A percentile compares a stretch with the other conserved stretches of the same genome.
Evolutionary conservation across 2,888 invertebrate genomes (phyloP).

Genomic region (Lutraria lutraria): DNA sequence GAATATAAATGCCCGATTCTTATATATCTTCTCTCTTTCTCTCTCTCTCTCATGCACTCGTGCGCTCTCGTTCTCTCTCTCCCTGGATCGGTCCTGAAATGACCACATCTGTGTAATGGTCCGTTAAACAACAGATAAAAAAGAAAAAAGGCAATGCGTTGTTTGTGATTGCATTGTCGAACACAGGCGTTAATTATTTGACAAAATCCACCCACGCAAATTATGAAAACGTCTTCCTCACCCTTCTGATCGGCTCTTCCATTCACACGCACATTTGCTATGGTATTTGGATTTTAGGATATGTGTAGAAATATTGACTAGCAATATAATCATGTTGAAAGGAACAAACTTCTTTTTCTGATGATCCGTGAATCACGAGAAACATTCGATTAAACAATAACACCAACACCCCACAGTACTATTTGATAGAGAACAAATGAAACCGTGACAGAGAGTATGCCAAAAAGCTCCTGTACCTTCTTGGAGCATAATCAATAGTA

Average conservation of each 20-base stretch:
- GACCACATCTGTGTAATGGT: too few relatives aligned
- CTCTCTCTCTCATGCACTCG: too few relatives aligned
- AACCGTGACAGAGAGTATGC: constrained; percentile 25
- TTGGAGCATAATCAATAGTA: constrained; percentile 47
- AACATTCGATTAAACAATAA: constrained; percentile 44
- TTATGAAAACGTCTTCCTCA: background rate
- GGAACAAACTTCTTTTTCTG: background rate
- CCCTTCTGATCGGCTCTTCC: background rate
- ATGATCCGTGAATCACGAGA: background rate
- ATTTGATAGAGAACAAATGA: constrained; percentile 23
- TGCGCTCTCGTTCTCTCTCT: too few relatives aligned
- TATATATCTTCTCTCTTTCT: too few relatives aligned
- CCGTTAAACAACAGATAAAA: too few relatives aligned
- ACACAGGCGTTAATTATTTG: background rate
- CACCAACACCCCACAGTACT: constrained; percentile 25
- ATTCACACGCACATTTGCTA: background rate
- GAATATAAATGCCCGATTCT: too few relatives aligned
- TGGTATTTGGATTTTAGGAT: background rate
- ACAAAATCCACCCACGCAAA: background rate
- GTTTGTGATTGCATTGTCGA: too few relatives aligned
- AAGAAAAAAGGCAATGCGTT: too few relatives aligned
- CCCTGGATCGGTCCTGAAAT: too few relatives aligned
- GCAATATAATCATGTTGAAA: background rate
- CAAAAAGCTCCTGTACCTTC: constrained; percentile 30
- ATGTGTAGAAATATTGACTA: background rate